phyloP scores from a whole-genome alignment of 2,113 vertebrate species.

The Labrus mixtus region DNA sequence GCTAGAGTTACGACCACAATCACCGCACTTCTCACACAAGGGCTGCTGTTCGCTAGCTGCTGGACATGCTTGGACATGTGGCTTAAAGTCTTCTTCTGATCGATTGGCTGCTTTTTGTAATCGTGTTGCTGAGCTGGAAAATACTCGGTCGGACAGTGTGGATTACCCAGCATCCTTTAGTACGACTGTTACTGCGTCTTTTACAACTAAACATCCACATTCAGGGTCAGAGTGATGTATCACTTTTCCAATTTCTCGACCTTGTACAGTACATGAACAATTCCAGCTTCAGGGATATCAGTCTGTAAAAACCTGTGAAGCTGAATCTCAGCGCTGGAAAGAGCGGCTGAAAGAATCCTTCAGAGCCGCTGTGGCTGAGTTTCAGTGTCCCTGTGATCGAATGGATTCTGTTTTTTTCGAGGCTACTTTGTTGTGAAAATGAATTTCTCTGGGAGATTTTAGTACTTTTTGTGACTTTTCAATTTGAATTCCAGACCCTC shows the following conservation, averaged over 20 bases:
- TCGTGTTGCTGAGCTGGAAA: no score
- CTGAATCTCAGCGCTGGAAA: constrained; percentile 10
- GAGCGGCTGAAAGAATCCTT: constrained; percentile 15
- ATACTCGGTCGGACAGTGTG: no score
- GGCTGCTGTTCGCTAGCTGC: no score
- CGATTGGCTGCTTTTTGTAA: no score
- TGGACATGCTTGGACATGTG: no score
- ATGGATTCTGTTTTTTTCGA: constrained; percentile 19
- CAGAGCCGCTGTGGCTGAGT: constrained; percentile 12
- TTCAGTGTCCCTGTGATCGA: constrained; percentile 4
- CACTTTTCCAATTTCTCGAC: no score
- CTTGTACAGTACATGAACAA: neutral
- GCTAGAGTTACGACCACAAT: no score
- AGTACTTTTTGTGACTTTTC: neutral
- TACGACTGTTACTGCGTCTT: neutral
- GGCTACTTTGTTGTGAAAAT: constrained; percentile 1
- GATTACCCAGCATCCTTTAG: no score
- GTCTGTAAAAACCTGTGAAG: constrained; percentile 1
- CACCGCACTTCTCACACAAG: no score
- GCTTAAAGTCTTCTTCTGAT: no score
- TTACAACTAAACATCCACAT: neutral
- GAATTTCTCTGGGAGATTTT: neutral
- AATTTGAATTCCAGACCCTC: neutral
- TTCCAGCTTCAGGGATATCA: constrained; percentile 14
- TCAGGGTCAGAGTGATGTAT: no score